Conservation (phyloP, 2,113 vertebrate species). For the Brienomyrus longianalis region DNA sequence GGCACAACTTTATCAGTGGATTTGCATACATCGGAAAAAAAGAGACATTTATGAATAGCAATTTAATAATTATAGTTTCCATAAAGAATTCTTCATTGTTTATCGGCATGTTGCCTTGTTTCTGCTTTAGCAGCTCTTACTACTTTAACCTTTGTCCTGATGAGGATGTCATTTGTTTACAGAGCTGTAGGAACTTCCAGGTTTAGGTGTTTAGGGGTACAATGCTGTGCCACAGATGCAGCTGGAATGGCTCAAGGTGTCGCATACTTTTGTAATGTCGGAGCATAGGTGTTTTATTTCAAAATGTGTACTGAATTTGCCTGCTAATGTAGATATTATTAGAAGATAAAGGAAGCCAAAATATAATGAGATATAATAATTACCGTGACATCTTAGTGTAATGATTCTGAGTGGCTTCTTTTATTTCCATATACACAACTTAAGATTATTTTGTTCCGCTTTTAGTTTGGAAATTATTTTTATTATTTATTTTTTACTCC, state of each 20-base stretch:
- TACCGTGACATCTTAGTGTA: slow-evolving; percentile 76
- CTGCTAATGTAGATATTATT: slow-evolving; percentile 85
- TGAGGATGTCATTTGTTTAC: slow-evolving; percentile 99
- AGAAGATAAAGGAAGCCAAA: slow-evolving; percentile 84
- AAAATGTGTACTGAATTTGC: slow-evolving; percentile 78
- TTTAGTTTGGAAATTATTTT: slow-evolving; percentile 44
- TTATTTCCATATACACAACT: slow-evolving; percentile 63
- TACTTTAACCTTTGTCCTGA: slow-evolving; percentile 98
- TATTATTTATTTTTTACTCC: slow-evolving; percentile 39
- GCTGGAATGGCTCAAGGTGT: slow-evolving; percentile 59
- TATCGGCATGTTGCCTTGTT: slow-evolving; percentile 99
- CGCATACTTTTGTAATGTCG: slow-evolving; percentile 57
- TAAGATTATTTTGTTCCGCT: slow-evolving; percentile 51
- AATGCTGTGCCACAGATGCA: slow-evolving; percentile 61
- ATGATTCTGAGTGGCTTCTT: slow-evolving; percentile 70
- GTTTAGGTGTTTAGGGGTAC: slow-evolving; percentile 73
- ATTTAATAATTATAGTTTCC: slow-evolving; percentile 69
- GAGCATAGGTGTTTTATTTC: slow-evolving; percentile 75
- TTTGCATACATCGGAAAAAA: slow-evolving; percentile 86
- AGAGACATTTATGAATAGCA: slow-evolving; percentile 64
- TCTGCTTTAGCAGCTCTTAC: slow-evolving; percentile 91
- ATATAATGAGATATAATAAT: slow-evolving; percentile 60
- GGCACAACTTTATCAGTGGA: slow-evolving; percentile 89
- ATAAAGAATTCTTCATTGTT: slow-evolving; percentile 75
- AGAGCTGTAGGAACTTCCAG: slow-evolving; percentile 87